These are phyloP conservation scores for Centropus bengalensis DNA, from an alignment of 2,113 vertebrate species.

Conservation along the genomic window DNA sequence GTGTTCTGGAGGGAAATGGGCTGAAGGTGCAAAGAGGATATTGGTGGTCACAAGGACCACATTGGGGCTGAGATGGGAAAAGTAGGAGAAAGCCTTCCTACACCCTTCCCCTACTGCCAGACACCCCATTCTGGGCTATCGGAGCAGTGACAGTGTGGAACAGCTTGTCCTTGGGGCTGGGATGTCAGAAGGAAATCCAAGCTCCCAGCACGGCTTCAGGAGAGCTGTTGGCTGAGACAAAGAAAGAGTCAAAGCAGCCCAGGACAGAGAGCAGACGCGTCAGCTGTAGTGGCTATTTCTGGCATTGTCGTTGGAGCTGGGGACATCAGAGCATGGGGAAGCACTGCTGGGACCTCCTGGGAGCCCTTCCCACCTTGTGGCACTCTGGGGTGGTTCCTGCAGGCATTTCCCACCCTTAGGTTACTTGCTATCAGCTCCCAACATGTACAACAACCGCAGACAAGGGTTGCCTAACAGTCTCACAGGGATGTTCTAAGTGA, in stretches of 20 bases:
- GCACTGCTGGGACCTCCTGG: background rate
- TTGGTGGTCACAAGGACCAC: background rate
- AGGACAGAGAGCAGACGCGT: background rate
- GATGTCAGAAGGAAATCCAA: background rate
- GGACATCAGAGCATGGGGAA: background rate
- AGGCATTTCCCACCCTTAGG: background rate
- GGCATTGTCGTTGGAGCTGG: fast-evolving
- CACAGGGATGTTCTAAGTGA: background rate
- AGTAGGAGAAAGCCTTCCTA: fast-evolving
- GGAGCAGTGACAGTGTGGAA: fast-evolving
- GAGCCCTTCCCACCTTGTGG: background rate
- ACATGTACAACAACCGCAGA: background rate
- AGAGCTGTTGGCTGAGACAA: background rate
- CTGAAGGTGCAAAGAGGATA: background rate
- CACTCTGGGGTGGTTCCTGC: background rate
- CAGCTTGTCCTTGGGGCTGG: background rate
- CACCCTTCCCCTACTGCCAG: background rate
- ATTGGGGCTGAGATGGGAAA: background rate
- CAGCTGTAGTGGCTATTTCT: background rate
- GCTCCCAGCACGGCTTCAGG: fast-evolving
- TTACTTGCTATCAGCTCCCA: background rate
- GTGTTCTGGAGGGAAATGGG: background rate
- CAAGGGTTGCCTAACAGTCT: background rate
- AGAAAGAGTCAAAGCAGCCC: background rate
- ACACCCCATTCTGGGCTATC: fast-evolving